Evolutionary conservation across 2,797 vertebrate species (phyloP).

Genomic region (Malacoraja senta): DNA sequence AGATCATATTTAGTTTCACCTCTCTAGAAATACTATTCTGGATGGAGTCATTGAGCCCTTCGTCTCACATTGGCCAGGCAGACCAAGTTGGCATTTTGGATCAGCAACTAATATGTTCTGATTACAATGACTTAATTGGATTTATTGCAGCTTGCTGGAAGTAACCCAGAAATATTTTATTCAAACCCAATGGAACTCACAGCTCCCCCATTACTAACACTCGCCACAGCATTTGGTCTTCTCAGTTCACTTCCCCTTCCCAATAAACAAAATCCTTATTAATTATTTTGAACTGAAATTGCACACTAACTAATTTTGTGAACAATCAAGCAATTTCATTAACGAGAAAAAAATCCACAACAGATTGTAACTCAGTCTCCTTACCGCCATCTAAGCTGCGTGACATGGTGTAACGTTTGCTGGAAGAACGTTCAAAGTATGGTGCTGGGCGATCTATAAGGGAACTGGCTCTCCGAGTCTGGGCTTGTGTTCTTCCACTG

Average conservation of each 20-base stretch:
- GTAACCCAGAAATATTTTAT: too few species aligned
- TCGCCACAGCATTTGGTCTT: background rate
- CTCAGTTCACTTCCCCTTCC: background rate
- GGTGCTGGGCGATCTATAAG: constrained; percentile 85
- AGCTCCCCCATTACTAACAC: too few species aligned
- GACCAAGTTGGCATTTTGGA: too few species aligned
- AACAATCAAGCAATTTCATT: background rate
- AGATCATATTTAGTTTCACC: background rate
- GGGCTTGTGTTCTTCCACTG: constrained; percentile 89
- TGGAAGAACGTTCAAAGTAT: constrained; percentile 82
- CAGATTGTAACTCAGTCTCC: constrained; percentile 38
- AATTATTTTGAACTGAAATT: background rate
- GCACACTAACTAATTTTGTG: background rate
- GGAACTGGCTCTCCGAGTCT: constrained; percentile 84
- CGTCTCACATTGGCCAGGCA: too few species aligned
- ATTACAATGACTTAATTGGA: too few species aligned
- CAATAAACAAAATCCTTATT: background rate
- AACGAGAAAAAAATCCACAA: background rate
- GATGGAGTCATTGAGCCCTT: too few species aligned
- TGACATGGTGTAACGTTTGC: constrained; percentile 92
- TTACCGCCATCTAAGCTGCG: constrained; percentile 89
- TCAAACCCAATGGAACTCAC: too few species aligned
- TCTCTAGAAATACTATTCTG: too few species aligned
- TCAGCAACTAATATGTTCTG: too few species aligned
- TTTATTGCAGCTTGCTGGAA: too few species aligned